Evolutionary conservation across 2,113 vertebrate species (phyloP).

Genomic region (Pomatostomus ruficeps): DNA sequence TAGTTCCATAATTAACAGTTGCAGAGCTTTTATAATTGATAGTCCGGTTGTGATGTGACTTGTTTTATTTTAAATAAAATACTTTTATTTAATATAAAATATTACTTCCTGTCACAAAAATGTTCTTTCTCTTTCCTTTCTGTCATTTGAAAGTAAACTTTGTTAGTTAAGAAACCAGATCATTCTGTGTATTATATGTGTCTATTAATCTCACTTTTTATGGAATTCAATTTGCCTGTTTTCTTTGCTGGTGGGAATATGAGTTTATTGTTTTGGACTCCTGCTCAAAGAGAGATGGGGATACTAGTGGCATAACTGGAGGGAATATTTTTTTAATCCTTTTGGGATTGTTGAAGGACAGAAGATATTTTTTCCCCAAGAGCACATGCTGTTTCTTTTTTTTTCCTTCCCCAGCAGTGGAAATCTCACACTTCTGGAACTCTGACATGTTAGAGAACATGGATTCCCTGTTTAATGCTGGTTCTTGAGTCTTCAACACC

Average conservation of each 20-base stretch:
- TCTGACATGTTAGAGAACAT: slow-evolving; percentile 63
- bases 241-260: slow-evolving; percentile 25
- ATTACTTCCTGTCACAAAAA: neutral
- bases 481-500: slow-evolving; percentile 81
- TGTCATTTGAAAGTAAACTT: slow-evolving; percentile 37
- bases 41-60: neutral
- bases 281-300: slow-evolving; percentile 16
- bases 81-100: neutral
- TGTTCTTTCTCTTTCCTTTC: neutral
- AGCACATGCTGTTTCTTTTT: neutral
- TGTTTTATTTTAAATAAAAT: neutral
- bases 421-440: slow-evolving; percentile 45
- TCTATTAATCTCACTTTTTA: slow-evolving; percentile 50
- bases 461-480: slow-evolving; percentile 76
- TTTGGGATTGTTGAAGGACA: slow-evolving; percentile 56
- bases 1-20: neutral
- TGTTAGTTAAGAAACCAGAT: slow-evolving; percentile 25
- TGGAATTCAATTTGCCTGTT: slow-evolving; percentile 52
- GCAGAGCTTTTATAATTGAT: neutral
- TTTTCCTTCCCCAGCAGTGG: neutral
- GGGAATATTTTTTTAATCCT: slow-evolving; percentile 55
- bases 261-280: slow-evolving; percentile 43
- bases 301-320: slow-evolving; percentile 73
- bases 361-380: neutral
- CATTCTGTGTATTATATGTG: slow-evolving; percentile 27